Conservation (phyloP, 2,797 vertebrate genomes). For the Hyperoplus lanceolatus region DNA sequence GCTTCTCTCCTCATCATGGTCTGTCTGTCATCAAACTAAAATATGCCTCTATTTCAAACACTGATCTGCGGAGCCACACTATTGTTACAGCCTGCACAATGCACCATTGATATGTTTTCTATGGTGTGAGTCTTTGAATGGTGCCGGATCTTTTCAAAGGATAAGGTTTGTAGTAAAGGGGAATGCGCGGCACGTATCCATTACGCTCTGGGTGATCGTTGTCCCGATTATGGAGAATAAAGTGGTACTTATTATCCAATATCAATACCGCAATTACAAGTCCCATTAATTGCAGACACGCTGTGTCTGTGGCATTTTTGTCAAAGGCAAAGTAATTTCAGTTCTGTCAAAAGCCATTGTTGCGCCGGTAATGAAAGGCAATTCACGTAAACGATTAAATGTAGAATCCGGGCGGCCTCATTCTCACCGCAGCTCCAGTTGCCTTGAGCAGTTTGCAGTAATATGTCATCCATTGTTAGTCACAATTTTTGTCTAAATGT, state of each 20-base stretch:
- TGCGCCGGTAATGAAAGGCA: conserved; percentile 64
- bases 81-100: conserved; percentile 63
- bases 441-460: conserved; percentile 46
- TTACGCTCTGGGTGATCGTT: conserved; percentile 48
- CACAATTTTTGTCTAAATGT: conserved; percentile 38
- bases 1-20: neutral
- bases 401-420: conserved; percentile 62
- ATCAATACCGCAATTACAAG: conserved; percentile 78
- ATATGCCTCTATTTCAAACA: conserved; percentile 41
- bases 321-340: conserved; percentile 59
- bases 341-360: conserved; percentile 65
- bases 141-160: conserved; percentile 35
- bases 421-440: conserved; percentile 53
- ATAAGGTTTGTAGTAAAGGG: conserved; percentile 39
- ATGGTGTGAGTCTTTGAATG: conserved; percentile 53
- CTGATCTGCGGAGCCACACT: conserved; percentile 44
- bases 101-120: conserved; percentile 59
- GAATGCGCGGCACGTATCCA: conserved; percentile 49
- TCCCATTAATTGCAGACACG: conserved; percentile 65
- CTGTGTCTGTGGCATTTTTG: conserved; percentile 43
- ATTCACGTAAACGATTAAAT: conserved; percentile 63
- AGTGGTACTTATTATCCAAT: conserved; percentile 69
- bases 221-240: conserved; percentile 63
- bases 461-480: conserved; percentile 49
- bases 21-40: conserved; percentile 24